A percentile compares a stretch with the other conserved stretches of the same genome.
phyloP scores from a whole-genome alignment of 1,140 invertebrate species.

The Drosophila arizonae region DNA sequence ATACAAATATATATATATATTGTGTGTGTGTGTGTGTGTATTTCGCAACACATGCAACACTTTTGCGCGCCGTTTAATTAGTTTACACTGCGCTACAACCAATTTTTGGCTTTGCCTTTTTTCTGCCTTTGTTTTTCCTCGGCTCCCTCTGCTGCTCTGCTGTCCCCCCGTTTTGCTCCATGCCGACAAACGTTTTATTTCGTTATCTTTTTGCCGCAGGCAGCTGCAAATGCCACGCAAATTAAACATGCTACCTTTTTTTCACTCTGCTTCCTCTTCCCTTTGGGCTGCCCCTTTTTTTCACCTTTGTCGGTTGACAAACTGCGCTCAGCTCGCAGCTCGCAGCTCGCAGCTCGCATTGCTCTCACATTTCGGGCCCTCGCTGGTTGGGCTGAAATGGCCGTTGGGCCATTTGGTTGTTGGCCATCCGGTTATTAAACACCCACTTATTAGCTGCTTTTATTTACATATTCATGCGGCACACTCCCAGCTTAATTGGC shows the following conservation, averaged over 20 bases:
- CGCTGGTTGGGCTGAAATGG: slow-evolving; percentile 4
- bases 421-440: slow-evolving; percentile 78
- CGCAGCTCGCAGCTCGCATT: slow-evolving; percentile 30
- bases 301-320: slow-evolving; percentile 75
- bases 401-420: slow-evolving; percentile 8
- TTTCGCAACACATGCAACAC: slow-evolving; percentile 44
- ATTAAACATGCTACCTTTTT: slow-evolving; percentile 81
- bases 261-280: slow-evolving; percentile 21
- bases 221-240: slow-evolving; percentile 81
- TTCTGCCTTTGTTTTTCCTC: slow-evolving; percentile 6
- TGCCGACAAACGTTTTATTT: slow-evolving; percentile 78
- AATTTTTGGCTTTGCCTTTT: slow-evolving; percentile 33
- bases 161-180: neutral
- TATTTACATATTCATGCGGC: slow-evolving; percentile 82
- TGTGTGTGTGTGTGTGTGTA: slow-evolving; percentile 8
- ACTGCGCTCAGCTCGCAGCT: slow-evolving; percentile 38
- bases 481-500: slow-evolving; percentile 73
- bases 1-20: slow-evolving; percentile 11
- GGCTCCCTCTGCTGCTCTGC: neutral
- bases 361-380: slow-evolving; percentile 35
- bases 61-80: slow-evolving; percentile 63
- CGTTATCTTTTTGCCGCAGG: slow-evolving; percentile 82
- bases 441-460: slow-evolving; percentile 82
- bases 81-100: slow-evolving; percentile 73
- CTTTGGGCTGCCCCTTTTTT: slow-evolving; percentile 45